Percentiles rank a stretch among this genome's conserved stretches.
Conservation (phyloP, 2,797 vertebrate species). For the Trichosurus vulpecula region DNA sequence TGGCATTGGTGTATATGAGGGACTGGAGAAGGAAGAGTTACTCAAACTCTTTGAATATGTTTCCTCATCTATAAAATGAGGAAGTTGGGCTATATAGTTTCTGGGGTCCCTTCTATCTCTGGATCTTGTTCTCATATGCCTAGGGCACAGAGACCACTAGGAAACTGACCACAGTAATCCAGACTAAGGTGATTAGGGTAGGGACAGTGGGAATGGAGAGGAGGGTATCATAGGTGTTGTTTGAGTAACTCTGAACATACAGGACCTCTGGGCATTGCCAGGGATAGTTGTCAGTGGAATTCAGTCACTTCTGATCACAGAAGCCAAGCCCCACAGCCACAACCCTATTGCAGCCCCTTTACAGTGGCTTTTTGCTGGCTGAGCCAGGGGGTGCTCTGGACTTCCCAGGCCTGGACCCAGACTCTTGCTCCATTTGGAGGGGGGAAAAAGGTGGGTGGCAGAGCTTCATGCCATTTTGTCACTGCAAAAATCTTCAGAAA, state of each 20-base stretch:
- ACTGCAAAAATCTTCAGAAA: slow-evolving; percentile 11
- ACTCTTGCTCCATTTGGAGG: not conserved
- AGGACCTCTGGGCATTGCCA: not conserved
- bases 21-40: rapidly evolving
- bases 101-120: not conserved
- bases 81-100: not conserved
- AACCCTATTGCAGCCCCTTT: not conserved
- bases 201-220: not conserved
- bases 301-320: not conserved
- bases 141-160: rapidly evolving
- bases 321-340: not conserved
- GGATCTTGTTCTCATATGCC: not conserved
- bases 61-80: not conserved
- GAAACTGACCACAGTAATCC: rapidly evolving
- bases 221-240: rapidly evolving
- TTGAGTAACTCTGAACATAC: rapidly evolving
- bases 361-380: not conserved
- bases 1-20: rapidly evolving
- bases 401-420: not conserved
- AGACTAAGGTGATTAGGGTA: not conserved
- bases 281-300: not conserved
- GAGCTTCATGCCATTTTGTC: slow-evolving; percentile 41
- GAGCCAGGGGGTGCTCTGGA: not conserved
- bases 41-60: not conserved
- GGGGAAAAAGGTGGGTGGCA: not conserved